Conservation (phyloP, 2,113 vertebrate species). For the Ceratotherium simum region DNA sequence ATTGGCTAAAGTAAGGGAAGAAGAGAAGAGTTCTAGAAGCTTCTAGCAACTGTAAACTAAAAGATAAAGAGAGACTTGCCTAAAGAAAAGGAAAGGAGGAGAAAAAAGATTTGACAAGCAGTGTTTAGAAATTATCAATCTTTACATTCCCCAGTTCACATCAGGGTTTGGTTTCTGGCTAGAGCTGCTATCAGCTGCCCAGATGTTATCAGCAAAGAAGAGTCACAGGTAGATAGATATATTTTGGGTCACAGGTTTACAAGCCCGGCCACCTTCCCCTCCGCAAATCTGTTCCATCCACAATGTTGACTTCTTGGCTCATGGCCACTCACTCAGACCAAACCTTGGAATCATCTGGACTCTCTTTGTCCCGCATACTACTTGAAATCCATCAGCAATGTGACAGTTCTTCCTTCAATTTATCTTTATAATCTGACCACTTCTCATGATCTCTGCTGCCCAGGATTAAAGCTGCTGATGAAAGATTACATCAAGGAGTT, state of each 20-base stretch:
- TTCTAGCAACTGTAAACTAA: background rate
- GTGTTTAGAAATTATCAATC: background rate
- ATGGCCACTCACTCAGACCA: background rate
- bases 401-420: background rate
- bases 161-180: background rate
- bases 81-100: background rate
- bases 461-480: background rate
- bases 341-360: background rate
- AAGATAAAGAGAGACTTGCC: background rate
- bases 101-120: background rate
- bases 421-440: background rate
- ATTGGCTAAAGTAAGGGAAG: background rate
- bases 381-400: background rate
- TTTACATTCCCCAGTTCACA: background rate
- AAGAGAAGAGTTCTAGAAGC: background rate
- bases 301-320: background rate
- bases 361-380: background rate
- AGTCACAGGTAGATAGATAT: accelerated
- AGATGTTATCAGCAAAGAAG: background rate
- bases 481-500: background rate
- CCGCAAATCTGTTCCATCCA: background rate
- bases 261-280: background rate
- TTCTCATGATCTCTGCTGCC: background rate
- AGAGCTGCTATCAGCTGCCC: background rate
- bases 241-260: background rate